Evolutionary conservation across 2,888 invertebrate genomes (phyloP).

Genomic region (Pseudococcus jackbeardsleyi): DNA sequence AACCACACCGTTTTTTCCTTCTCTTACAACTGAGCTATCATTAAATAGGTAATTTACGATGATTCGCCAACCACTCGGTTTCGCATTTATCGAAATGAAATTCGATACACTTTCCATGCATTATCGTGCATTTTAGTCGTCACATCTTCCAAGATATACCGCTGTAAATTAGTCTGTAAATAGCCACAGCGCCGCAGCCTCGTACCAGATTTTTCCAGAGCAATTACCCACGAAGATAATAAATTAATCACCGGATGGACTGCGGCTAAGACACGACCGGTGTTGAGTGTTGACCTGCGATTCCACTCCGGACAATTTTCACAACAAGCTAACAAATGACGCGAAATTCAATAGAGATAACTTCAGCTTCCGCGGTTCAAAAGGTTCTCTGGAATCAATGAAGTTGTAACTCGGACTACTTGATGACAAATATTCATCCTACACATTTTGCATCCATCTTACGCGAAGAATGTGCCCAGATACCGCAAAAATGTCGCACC

Average conservation of each 20-base stretch:
- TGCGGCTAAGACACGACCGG: not conserved
- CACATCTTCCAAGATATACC: not conserved
- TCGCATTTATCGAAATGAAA: slow-evolving; percentile 47
- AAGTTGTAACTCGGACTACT: not conserved
- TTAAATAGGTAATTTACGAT: slow-evolving; percentile 42
- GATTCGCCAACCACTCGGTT: not conserved
- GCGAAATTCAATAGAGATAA: slow-evolving; percentile 3
- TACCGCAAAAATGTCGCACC: slow-evolving; percentile 45
- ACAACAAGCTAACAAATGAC: not conserved
- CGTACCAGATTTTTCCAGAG: not conserved
- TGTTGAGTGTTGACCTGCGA: slow-evolving; percentile 6
- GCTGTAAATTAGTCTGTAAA: slow-evolving; percentile 17
- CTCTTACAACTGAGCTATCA: not conserved
- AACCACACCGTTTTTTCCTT: not conserved
- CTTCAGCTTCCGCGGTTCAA: slow-evolving; percentile 14
- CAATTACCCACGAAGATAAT: slow-evolving; percentile 33
- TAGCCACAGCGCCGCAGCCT: not conserved
- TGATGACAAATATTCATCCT: slow-evolving; percentile 20
- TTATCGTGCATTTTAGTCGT: not conserved
- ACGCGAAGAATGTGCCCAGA: slow-evolving; percentile 16
- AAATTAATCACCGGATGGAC: not conserved
- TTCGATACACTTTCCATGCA: slow-evolving; percentile 47
- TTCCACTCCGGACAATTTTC: not conserved
- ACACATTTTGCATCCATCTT: slow-evolving; percentile 44
- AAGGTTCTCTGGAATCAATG: slow-evolving; percentile 3